Conservation (phyloP, 1,140 invertebrate genomes). For the Daktulosphaira vitifoliae region DNA sequence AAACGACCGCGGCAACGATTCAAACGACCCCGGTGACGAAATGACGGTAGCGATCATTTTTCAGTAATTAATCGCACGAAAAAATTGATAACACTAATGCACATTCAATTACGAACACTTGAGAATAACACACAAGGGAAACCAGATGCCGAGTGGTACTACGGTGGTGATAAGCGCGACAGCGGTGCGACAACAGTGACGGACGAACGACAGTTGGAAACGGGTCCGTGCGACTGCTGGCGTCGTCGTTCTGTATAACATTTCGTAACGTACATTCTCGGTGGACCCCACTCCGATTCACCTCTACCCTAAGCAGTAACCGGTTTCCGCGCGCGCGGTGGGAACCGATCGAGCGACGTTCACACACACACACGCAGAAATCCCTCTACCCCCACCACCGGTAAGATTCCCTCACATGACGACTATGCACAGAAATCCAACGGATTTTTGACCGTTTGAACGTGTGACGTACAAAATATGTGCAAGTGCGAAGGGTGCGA, state of each 20-base stretch:
- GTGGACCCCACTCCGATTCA: background rate
- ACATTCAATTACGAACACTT: background rate
- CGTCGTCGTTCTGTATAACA: constrained; percentile 3
- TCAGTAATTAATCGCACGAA: too few relatives aligned
- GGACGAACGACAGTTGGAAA: constrained; percentile 1
- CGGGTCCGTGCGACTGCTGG: constrained; percentile 5
- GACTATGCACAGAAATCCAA: background rate
- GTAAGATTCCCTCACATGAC: background rate
- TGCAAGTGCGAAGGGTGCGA: too few relatives aligned
- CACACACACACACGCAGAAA: background rate
- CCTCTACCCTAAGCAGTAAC: constrained; percentile 4
- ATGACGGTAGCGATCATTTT: background rate
- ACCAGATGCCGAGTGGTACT: too few relatives aligned
- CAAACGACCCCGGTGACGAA: background rate
- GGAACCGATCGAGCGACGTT: constrained; percentile 19
- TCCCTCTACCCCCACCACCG: background rate
- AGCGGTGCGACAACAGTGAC: background rate
- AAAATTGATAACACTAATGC: background rate
- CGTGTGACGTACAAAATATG: background rate
- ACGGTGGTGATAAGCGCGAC: background rate
- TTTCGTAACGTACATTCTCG: constrained; percentile 33
- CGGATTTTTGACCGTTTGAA: background rate
- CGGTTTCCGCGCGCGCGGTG: constrained; percentile 21
- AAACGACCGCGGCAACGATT: too few relatives aligned
- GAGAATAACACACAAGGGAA: too few relatives aligned